A percentile compares a stretch with the other conserved stretches of the same genome.
phyloP scores from a whole-genome alignment of 2,888 invertebrate species.

The Cheilosia grossa region DNA sequence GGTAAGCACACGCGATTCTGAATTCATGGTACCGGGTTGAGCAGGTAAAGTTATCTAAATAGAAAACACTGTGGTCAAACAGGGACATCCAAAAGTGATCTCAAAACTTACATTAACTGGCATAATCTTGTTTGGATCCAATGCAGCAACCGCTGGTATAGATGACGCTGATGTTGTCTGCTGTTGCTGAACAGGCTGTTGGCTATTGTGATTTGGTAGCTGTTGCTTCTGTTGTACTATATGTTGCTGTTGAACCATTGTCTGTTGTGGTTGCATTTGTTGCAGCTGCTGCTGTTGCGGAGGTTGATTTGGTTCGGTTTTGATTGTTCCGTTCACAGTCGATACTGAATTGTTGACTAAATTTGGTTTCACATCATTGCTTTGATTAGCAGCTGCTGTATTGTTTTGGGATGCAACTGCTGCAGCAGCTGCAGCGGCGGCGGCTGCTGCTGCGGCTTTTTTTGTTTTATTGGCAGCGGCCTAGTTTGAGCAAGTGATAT shows the following conservation, averaged over 20 bases:
- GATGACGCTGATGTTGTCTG: slow-evolving; percentile 77
- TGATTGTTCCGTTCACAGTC: slow-evolving; percentile 70
- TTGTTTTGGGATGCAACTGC: slow-evolving; percentile 66
- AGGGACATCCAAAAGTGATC: neutral
- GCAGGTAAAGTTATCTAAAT: slow-evolving; percentile 91
- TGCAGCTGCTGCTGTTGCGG: slow-evolving; percentile 72
- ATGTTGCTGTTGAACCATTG: slow-evolving; percentile 66
- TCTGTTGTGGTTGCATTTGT: slow-evolving; percentile 75
- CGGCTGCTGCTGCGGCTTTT: slow-evolving; percentile 80
- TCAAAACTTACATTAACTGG: slow-evolving; percentile 84
- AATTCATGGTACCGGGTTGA: slow-evolving; percentile 89
- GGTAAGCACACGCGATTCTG: slow-evolving; percentile 89
- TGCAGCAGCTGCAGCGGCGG: slow-evolving; percentile 79
- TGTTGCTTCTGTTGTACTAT: slow-evolving; percentile 62
- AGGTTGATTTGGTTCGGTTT: slow-evolving; percentile 65
- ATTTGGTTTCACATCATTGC: slow-evolving; percentile 76
- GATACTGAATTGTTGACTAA: slow-evolving; percentile 54
- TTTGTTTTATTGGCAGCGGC: slow-evolving; percentile 82
- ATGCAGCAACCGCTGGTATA: slow-evolving; percentile 83
- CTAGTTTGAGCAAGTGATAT: slow-evolving; percentile 75
- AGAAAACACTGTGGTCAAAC: neutral
- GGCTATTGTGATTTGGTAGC: slow-evolving; percentile 76
- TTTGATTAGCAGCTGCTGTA: slow-evolving; percentile 60
- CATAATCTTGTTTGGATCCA: slow-evolving; percentile 85
- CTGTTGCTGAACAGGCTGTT: slow-evolving; percentile 78